Conservation (phyloP, 2,113 vertebrate species). For the Cepphus grylle region DNA sequence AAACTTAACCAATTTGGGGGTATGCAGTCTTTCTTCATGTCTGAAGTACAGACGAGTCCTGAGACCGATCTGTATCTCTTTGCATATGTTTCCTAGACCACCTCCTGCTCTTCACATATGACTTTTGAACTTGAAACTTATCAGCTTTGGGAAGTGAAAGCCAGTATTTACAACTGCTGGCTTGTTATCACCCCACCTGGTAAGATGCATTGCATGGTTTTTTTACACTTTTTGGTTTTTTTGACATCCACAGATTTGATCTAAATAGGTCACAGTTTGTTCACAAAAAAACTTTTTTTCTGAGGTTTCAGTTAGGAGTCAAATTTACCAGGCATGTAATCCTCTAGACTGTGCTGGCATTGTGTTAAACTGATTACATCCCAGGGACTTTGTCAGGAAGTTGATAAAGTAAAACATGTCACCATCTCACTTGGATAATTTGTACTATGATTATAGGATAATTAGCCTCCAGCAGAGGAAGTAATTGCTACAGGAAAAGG, state of each 20-base stretch:
- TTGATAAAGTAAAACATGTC: background rate
- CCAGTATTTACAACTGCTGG: background rate
- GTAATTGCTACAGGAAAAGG: background rate
- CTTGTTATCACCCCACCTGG: background rate
- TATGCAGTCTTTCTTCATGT: background rate
- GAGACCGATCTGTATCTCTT: background rate
- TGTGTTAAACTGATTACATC: background rate
- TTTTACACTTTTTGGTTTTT: background rate
- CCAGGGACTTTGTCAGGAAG: background rate
- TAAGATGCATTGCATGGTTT: rapidly evolving
- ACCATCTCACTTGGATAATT: background rate
- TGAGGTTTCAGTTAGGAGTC: background rate
- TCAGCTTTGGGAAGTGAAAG: background rate
- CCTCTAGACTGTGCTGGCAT: background rate
- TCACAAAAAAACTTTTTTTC: background rate
- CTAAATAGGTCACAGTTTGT: background rate
- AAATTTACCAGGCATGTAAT: background rate
- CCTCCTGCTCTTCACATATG: background rate
- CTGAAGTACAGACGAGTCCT: background rate
- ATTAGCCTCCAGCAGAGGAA: background rate
- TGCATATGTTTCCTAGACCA: background rate
- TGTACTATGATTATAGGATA: background rate
- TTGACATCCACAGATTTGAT: background rate
- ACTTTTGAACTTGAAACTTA: background rate
- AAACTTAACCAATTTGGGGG: background rate